Evolutionary conservation across 2,888 invertebrate genomes (phyloP), one percentile per base, ranked within the genome.

Genomic region (Nymphalis polychloros): DNA sequence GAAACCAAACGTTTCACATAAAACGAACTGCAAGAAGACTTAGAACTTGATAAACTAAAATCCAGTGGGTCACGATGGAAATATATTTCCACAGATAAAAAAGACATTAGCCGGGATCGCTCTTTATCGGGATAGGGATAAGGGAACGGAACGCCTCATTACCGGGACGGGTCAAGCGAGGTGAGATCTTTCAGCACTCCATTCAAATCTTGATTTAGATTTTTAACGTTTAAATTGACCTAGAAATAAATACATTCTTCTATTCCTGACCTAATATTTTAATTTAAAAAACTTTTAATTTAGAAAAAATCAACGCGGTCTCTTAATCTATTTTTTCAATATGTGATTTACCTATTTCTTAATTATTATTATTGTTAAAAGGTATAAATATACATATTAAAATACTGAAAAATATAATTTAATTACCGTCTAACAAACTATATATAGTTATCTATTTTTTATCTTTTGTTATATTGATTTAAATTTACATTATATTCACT

Each of bases 21-120:
- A 62, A 50, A 61, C 57, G 23, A 55, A 19, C 53, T 41, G 27
- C 20, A 35, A 2, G 23, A 52, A 63, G 53, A 64, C 59, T 68
- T 64, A 55, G 68, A 60, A 60, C 61, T 55, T 55, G 60, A 47
- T 60, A 49, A 65, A 62, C 61, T 64, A 59, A 59, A 64, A 53
- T 17, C 52, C 48, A 61, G 60, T 60, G 17, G 53, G 31, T 55
- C 27, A 55, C 52, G 59, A 16, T 63, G 27, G 59, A 50, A 69
- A 68, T 68, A 73, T 71, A 70, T 70, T 66, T 70, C 69, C 59
- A 47, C 60, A 68, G 65, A 71, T 72, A 73, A 74, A 73, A 74
- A 75, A 73, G 69, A 65, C 73, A 74, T 72, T 75, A 74, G 64
- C 66, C 55, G 50, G 59, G 67, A 71, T 67, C 69, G 69, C 20